Percentiles rank a stretch among this genome's conserved stretches.
These are phyloP conservation scores for Sebastes hubbsi DNA, from an alignment of 2,797 vertebrate species.

Conservation along the genomic window DNA sequence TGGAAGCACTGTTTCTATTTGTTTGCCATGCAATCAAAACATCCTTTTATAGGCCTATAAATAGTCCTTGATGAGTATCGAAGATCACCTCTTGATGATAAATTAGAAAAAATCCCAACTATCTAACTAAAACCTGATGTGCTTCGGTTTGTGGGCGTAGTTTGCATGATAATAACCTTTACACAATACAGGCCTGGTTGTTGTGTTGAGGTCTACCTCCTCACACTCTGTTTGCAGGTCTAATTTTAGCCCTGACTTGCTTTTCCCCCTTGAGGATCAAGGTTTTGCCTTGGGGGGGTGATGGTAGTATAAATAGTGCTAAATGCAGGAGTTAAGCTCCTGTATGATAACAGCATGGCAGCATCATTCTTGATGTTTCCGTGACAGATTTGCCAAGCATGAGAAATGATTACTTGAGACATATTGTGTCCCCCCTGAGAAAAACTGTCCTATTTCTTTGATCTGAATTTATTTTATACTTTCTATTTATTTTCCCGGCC, in stretches of 20 bases:
- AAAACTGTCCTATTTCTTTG: slow-evolving; percentile 54
- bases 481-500: slow-evolving; percentile 52
- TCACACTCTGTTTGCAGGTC: slow-evolving; percentile 50
- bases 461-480: slow-evolving; percentile 57
- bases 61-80: slow-evolving; percentile 27
- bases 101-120: not conserved
- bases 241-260: slow-evolving; percentile 65
- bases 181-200: slow-evolving; percentile 21
- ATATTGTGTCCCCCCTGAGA: slow-evolving; percentile 51
- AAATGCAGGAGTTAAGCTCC: slow-evolving; percentile 50
- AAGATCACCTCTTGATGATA: slow-evolving; percentile 11
- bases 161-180: slow-evolving; percentile 38
- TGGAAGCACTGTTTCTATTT: not conserved
- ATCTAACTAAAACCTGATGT: not conserved
- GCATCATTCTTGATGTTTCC: slow-evolving; percentile 35
- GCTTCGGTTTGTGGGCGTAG: not conserved
- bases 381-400: slow-evolving; percentile 60
- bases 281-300: slow-evolving; percentile 50
- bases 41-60: slow-evolving; percentile 33
- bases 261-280: slow-evolving; percentile 46
- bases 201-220: slow-evolving; percentile 41
- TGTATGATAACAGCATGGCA: slow-evolving; percentile 24
- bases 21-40: slow-evolving; percentile 10
- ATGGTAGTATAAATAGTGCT: slow-evolving; percentile 36
- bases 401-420: slow-evolving; percentile 67